A percentile compares a stretch with the other conserved stretches of the same genome.
phyloP scores from a whole-genome alignment of 2,888 invertebrate genomes.

The Drosophila picticornis region DNA sequence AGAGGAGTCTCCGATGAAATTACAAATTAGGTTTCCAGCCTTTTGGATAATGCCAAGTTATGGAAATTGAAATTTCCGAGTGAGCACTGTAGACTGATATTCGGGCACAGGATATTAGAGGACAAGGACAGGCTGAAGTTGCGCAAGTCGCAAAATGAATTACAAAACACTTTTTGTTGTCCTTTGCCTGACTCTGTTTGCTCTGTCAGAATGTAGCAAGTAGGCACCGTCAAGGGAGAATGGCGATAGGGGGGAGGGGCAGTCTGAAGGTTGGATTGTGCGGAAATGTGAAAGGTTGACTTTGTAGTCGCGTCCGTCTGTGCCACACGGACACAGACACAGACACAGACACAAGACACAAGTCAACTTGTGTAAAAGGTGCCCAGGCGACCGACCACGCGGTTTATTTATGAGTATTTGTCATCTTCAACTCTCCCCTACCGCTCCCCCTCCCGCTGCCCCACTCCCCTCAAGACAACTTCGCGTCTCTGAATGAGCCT shows the following conservation, averaged over 20 bases:
- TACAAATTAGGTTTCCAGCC: not conserved
- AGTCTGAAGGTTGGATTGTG: conserved; percentile 26
- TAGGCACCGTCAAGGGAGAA: conserved; percentile 20
- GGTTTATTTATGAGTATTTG: conserved; percentile 76
- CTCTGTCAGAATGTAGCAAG: conserved; percentile 46
- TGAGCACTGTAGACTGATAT: not conserved
- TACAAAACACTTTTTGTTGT: conserved; percentile 75
- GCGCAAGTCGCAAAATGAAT: conserved; percentile 72
- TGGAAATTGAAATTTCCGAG: conserved; percentile 11
- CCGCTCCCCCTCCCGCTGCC: not conserved
- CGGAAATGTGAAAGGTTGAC: conserved; percentile 66
- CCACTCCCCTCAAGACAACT: not conserved
- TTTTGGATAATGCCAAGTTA: not conserved
- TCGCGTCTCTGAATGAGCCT: conserved; percentile 46
- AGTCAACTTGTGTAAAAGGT: conserved; percentile 54
- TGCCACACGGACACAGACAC: not conserved
- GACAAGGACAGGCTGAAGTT: conserved; percentile 16
- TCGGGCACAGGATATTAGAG: conserved; percentile 14
- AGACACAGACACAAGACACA: not conserved
- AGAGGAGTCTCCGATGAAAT: not conserved
- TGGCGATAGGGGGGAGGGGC: not conserved
- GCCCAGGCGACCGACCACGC: conserved; percentile 48
- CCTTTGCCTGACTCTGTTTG: conserved; percentile 51
- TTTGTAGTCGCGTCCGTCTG: conserved; percentile 5
- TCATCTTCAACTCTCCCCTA: conserved; percentile 6